These are phyloP conservation scores for Apostichopus californicus DNA, from an alignment of 35 echinoderm and acorn worm species.

Conservation along the genomic window DNA sequence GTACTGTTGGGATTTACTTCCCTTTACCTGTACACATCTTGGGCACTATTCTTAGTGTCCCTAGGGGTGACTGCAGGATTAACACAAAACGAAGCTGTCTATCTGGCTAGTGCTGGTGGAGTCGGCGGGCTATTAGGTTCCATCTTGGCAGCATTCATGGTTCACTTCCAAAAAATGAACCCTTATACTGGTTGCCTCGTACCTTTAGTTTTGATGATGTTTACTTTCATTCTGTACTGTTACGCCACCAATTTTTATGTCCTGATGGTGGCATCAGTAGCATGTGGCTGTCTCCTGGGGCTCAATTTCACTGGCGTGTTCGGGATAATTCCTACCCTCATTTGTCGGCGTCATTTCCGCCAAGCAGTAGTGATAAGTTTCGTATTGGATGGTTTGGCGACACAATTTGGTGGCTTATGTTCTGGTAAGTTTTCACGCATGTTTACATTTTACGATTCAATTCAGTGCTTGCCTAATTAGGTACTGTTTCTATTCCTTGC, in stretches of 20 bases:
- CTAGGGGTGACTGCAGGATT: background rate
- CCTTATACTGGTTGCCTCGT: background rate
- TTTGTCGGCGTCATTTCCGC: background rate
- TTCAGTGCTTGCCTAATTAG: background rate
- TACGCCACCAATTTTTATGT: conserved; percentile 5
- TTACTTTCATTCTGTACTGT: background rate
- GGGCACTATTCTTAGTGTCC: conserved; percentile 30
- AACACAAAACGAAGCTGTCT: background rate
- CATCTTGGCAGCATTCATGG: background rate
- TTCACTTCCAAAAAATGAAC: background rate
- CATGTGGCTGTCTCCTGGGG: background rate
- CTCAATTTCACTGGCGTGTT: background rate
- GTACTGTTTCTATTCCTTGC: background rate
- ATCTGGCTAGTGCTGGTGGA: conserved; percentile 1
- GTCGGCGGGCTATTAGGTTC: background rate
- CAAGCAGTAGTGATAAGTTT: conserved; percentile 5
- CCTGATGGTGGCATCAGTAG: background rate
- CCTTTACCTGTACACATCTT: conserved; percentile 6
- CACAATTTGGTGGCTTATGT: background rate
- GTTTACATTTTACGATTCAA: background rate
- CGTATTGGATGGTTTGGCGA: conserved; percentile 5
- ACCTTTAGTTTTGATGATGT: background rate
- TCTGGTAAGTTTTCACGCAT: background rate
- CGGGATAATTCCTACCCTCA: background rate
- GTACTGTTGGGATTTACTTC: background rate